Evolutionary conservation across 2,888 invertebrate species (phyloP).

Genomic region (Sturmia bella): DNA sequence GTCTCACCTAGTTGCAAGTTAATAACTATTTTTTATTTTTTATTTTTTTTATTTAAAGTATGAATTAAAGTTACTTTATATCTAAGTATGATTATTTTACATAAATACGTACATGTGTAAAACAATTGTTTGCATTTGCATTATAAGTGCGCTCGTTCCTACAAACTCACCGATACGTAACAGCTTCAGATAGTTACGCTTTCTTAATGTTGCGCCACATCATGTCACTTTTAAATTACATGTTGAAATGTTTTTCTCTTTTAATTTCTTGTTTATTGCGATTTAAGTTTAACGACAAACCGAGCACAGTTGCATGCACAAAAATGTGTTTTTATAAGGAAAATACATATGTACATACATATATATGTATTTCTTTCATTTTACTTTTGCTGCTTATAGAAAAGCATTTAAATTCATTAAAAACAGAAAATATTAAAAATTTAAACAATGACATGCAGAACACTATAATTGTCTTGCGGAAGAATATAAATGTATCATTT

Average conservation of each 20-base stretch:
- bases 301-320: too few species aligned
- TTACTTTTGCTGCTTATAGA: too few species aligned
- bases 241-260: constrained; percentile 27
- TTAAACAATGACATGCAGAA: too few species aligned
- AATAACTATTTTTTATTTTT: constrained; percentile 23
- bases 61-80: neutral
- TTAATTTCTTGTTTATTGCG: constrained; percentile 42
- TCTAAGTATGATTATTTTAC: neutral
- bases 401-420: too few species aligned
- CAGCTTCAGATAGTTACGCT: constrained; percentile 68
- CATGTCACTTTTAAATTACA: constrained; percentile 67
- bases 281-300: constrained; percentile 28
- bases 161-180: constrained; percentile 63
- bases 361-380: too few species aligned
- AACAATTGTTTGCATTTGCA: neutral
- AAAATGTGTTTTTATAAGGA: too few species aligned
- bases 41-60: neutral
- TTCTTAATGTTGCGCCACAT: constrained; percentile 64
- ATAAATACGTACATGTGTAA: too few species aligned
- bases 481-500: too few species aligned
- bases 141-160: constrained; percentile 41
- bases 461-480: too few species aligned
- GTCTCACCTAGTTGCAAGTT: neutral
- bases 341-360: too few species aligned
- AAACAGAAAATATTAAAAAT: too few species aligned